A percentile compares a stretch with the other conserved stretches of the same genome.
phyloP scores from a whole-genome alignment of 2,113 vertebrate species.

The Petaurus breviceps region DNA sequence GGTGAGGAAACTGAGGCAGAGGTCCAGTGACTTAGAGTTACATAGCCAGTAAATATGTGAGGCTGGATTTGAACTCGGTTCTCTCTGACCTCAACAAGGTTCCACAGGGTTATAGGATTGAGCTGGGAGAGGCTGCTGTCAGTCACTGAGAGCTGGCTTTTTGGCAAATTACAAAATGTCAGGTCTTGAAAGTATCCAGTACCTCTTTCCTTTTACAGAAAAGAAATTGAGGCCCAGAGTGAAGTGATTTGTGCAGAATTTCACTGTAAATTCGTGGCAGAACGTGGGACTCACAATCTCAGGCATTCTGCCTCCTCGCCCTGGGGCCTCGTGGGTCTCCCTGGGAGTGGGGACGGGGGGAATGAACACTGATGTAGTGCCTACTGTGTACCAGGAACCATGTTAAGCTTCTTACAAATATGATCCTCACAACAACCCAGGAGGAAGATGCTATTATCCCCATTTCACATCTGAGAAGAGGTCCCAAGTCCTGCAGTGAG shows the following conservation, averaged over 20 bases:
- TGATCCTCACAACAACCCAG: too few relatives aligned
- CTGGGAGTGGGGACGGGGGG: too few relatives aligned
- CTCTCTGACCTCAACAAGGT: too few relatives aligned
- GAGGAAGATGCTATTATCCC: neutral
- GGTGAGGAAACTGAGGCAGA: neutral
- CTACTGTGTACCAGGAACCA: too few relatives aligned
- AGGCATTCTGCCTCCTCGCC: neutral
- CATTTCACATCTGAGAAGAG: neutral
- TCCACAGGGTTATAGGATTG: too few relatives aligned
- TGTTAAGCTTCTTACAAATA: too few relatives aligned
- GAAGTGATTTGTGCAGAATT: neutral
- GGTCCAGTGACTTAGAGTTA: neutral
- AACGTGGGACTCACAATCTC: neutral
- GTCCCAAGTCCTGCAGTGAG: neutral
- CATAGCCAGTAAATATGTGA: neutral
- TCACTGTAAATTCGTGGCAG: too few relatives aligned
- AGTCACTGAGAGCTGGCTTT: too few relatives aligned
- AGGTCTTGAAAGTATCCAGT: too few relatives aligned
- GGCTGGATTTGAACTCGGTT: neutral
- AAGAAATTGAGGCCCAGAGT: neutral
- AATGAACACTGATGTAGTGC: neutral
- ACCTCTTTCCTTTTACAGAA: neutral
- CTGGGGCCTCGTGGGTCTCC: too few relatives aligned
- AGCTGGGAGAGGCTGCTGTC: too few relatives aligned
- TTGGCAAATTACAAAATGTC: too few relatives aligned